A percentile compares a stretch with the other conserved stretches of the same genome.
Conservation (phyloP, 2,888 invertebrate species). For the Agrilus biguttatus region DNA sequence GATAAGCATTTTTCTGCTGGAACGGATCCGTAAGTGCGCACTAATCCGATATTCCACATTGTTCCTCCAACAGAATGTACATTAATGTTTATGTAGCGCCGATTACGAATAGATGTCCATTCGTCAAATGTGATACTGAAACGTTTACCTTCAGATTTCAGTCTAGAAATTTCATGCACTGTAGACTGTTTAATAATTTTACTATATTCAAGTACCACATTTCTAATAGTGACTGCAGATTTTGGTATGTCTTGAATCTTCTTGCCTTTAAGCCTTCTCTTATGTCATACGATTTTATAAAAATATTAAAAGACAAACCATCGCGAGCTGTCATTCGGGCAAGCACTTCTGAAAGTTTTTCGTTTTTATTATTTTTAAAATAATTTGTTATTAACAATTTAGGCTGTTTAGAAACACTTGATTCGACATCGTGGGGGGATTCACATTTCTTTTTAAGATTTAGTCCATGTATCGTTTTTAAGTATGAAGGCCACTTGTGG, state of each 20-base stretch:
- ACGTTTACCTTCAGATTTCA: conserved; percentile 7
- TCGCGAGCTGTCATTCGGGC: conserved; percentile 4
- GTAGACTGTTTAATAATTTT: conserved; percentile 3
- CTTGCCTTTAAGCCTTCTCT: conserved; percentile 1
- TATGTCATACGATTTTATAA: conserved; percentile 1
- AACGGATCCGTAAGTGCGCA: conserved; percentile 5
- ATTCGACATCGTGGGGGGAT: conserved; percentile 3
- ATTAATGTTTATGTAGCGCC: conserved; percentile 6
- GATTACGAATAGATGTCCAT: conserved; percentile 8
- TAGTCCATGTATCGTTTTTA: conserved; percentile 5
- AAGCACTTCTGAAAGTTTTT: not conserved
- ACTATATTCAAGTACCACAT: conserved; percentile 5
- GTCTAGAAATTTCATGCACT: conserved; percentile 5
- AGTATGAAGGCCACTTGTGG: conserved; percentile 6
- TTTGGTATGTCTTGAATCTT: conserved; percentile 6
- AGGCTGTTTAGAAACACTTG: conserved; percentile 2
- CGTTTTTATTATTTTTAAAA: conserved; percentile 4
- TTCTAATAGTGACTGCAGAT: conserved; percentile 4
- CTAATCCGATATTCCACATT: conserved; percentile 6
- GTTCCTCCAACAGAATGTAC: conserved; percentile 5
- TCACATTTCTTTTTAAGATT: conserved; percentile 5
- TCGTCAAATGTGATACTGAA: conserved; percentile 8
- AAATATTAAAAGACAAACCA: conserved; percentile 6
- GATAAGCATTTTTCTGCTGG: conserved; percentile 6
- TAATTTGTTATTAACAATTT: conserved; percentile 4